Evolutionary conservation across 2,888 invertebrate species (phyloP).

Genomic region (Ellobium chinense): DNA sequence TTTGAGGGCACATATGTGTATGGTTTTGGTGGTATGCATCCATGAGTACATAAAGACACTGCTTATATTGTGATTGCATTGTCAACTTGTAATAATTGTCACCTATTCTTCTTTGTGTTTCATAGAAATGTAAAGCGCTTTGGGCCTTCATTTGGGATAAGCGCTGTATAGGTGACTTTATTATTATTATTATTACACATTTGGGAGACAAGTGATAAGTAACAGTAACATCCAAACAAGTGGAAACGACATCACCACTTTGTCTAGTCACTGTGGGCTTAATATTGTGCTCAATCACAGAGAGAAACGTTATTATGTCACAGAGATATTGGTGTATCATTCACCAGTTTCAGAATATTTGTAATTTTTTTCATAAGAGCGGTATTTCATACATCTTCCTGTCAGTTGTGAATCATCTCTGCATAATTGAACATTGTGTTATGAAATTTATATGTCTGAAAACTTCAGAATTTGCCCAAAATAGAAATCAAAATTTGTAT

Average conservation of each 20-base stretch:
- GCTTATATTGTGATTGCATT: background rate
- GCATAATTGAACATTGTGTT: background rate
- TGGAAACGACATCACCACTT: background rate
- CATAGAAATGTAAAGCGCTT: background rate
- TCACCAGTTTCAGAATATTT: too few species aligned
- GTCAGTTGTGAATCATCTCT: background rate
- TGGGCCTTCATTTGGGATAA: background rate
- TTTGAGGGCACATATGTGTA: background rate
- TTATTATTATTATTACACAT: background rate
- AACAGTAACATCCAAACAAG: background rate
- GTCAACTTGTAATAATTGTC: background rate
- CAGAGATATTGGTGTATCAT: background rate
- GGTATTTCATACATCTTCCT: background rate
- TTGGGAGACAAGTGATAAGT: background rate
- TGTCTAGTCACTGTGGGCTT: background rate
- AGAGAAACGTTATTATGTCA: background rate
- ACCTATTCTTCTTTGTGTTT: background rate
- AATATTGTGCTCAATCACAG: background rate
- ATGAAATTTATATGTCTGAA: background rate
- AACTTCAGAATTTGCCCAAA: background rate
- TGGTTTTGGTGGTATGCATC: background rate
- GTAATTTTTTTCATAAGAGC: background rate
- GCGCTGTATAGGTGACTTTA: background rate
- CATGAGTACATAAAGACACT: background rate
- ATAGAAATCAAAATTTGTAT: background rate